Evolutionary conservation across 1,140 invertebrate genomes (phyloP), one percentile per base, ranked within the genome.

Genomic region (Neocloeon triangulifer): DNA sequence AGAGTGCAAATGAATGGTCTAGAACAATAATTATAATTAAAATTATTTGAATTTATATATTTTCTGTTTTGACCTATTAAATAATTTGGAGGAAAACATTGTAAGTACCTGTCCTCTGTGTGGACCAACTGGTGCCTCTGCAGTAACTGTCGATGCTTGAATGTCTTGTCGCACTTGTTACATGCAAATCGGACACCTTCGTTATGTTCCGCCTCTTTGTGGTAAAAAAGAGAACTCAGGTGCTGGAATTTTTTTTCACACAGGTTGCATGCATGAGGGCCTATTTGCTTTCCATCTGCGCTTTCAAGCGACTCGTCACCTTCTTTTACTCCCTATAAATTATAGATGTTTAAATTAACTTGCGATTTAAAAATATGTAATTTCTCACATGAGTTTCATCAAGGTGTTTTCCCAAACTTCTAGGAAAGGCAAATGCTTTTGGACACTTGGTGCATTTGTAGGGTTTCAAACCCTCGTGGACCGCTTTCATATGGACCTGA

Each of bases 101-200:
- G n/a, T n/a, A 23, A 8, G 5, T 31, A 45, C 44, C 44, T 41
- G 30, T 60, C 53, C 36, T 73, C 60, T 2, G 67, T 65, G 49
- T 75, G 72, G 20, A 75, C 72, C 10, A 73, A 44, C 45, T 75
- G 71, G 51, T 74, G 70, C 5, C 68, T 49, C 42, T 69, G 62
- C 27, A 76, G 45, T 19, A 74, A 47, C 41, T 72, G 69, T 27
- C 65, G 66, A 44, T 76, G 72, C 38, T 72, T 70, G 45, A 77
- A 77, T 39, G 50, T 55, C 42, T 71, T 73, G 12, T 62, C 59
- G 50, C 73, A 77, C 43, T 69, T 69, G 37, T 61, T 66, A 45
- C 72, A 77, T 7, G 70, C 63, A 51, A 67, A 76, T 35, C 59
- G 53, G 30, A 62, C 53, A 2, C 61, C 61, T 37, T 64, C 58